phyloP scores from a whole-genome alignment of 2,113 vertebrate species.

The Prionailurus viverrinus region DNA sequence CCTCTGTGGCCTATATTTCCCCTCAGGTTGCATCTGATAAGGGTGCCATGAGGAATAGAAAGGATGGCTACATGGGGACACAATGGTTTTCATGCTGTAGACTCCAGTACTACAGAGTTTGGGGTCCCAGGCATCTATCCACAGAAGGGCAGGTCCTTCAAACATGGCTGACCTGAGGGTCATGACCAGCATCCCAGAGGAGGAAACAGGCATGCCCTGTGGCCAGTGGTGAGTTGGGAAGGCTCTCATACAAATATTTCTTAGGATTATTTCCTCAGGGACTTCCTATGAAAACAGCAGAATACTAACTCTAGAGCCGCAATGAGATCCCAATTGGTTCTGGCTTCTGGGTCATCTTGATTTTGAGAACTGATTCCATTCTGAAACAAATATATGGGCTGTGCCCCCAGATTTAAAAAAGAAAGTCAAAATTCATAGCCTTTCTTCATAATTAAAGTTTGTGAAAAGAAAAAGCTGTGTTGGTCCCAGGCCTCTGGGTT shows the following conservation, averaged over 20 bases:
- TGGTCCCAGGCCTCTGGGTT: not conserved
- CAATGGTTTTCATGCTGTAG: not conserved
- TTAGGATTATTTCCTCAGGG: not conserved
- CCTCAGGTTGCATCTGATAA: not conserved
- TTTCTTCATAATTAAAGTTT: not conserved
- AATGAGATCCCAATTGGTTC: not conserved
- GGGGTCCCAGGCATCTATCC: not conserved
- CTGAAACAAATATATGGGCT: not conserved
- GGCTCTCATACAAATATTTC: not conserved
- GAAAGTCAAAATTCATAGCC: not conserved
- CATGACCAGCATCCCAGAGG: not conserved
- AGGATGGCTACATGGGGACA: not conserved
- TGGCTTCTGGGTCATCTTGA: not conserved
- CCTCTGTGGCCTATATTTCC: not conserved
- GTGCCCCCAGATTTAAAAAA: not conserved
- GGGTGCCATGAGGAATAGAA: not conserved
- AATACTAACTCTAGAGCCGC: not conserved
- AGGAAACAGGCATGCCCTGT: fast-evolving
- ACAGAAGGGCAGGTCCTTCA: not conserved
- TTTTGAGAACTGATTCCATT: constrained; percentile 14
- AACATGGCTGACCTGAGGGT: not conserved
- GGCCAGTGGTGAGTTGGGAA: not conserved
- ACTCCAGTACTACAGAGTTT: not conserved
- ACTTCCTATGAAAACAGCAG: not conserved
- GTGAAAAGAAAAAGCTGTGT: not conserved